A percentile compares a stretch with the other conserved stretches of the same genome.
These are phyloP conservation scores for Anabas testudineus DNA, from an alignment of 2,797 vertebrate species.

Conservation along the genomic window DNA sequence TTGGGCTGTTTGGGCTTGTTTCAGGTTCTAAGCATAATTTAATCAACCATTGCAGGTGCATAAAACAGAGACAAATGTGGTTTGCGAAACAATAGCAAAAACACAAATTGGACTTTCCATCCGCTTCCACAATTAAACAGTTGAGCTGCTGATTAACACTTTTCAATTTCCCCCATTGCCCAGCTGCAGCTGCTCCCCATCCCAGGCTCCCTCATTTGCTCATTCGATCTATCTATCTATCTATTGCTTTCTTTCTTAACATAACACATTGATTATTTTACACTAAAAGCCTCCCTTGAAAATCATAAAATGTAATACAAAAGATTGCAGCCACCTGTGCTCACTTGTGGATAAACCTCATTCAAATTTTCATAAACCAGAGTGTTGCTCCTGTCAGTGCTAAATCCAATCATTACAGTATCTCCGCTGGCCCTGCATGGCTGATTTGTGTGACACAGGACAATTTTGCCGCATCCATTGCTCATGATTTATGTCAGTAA, in stretches of 20 bases:
- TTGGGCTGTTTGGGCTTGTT: conserved; percentile 57
- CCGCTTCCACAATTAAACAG: conserved; percentile 66
- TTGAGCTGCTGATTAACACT: conserved; percentile 68
- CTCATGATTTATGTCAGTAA: conserved; percentile 34
- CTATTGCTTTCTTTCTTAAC: background rate
- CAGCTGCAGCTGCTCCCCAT: conserved; percentile 21
- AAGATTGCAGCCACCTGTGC: conserved; percentile 35
- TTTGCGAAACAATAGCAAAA: conserved; percentile 59
- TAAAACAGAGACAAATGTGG: conserved; percentile 47
- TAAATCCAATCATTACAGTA: conserved; percentile 47
- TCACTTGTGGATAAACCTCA: conserved; percentile 10
- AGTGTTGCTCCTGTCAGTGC: conserved; percentile 20
- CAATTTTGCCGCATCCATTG: conserved; percentile 30
- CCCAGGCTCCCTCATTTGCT: background rate
- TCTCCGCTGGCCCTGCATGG: conserved; percentile 15
- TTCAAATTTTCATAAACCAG: conserved; percentile 28
- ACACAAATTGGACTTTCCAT: conserved; percentile 72
- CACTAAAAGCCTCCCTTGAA: conserved; percentile 8
- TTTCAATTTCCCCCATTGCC: conserved; percentile 43
- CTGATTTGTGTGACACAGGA: conserved; percentile 32
- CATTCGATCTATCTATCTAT: background rate
- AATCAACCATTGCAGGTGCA: conserved; percentile 73
- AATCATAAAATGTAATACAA: conserved; percentile 24
- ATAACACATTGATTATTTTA: conserved; percentile 6
- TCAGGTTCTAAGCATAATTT: conserved; percentile 61